Evolutionary conservation across 1,140 invertebrate genomes (phyloP).

Genomic region (Nasonia longicornis): DNA sequence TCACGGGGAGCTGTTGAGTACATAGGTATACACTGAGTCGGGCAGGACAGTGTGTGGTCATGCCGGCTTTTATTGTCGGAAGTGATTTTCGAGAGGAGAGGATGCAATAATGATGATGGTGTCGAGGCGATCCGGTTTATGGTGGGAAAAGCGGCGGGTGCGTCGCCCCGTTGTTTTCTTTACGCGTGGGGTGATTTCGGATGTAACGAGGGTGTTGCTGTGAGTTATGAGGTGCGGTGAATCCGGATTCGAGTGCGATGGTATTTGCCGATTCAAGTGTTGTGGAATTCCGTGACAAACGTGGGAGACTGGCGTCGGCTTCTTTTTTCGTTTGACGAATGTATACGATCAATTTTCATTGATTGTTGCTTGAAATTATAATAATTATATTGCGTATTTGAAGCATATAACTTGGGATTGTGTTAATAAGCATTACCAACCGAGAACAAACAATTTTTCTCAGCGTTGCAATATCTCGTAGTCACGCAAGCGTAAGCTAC

Average conservation of each 20-base stretch:
- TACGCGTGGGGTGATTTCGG: neutral
- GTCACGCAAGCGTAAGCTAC: neutral
- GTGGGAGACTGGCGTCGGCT: neutral
- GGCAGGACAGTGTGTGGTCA: neutral
- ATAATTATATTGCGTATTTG: too few species aligned
- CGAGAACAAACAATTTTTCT: neutral
- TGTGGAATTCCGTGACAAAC: neutral
- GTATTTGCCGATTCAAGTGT: neutral
- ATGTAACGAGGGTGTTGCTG: neutral
- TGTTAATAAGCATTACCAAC: too few species aligned
- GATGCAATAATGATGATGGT: constrained; percentile 4
- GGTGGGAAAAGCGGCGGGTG: constrained; percentile 34
- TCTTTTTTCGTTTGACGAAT: too few species aligned
- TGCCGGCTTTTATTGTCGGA: constrained; percentile 20
- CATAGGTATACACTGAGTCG: neutral
- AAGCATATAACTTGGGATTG: too few species aligned
- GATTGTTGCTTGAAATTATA: too few species aligned
- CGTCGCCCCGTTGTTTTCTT: neutral
- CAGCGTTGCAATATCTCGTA: neutral
- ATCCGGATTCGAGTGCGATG: neutral
- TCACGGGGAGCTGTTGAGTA: constrained; percentile 11
- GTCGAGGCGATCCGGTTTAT: constrained; percentile 5
- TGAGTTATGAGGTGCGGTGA: neutral
- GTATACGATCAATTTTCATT: too few species aligned
- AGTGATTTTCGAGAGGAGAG: neutral